phyloP scores from a whole-genome alignment of 2,113 vertebrate genomes.

The Calidris pugnax region DNA sequence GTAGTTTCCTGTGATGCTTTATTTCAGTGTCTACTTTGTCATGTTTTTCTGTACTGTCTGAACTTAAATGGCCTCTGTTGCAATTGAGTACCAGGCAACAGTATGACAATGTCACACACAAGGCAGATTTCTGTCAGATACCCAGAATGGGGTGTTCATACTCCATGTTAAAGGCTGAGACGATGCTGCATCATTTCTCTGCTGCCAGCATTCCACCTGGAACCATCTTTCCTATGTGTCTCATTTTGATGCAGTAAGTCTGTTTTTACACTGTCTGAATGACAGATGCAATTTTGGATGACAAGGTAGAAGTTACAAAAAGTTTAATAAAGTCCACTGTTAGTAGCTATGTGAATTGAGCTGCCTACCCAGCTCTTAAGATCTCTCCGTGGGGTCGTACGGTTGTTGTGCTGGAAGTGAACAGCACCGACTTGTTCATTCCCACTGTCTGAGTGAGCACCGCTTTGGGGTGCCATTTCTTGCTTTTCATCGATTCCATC shows the following conservation, averaged over 20 bases:
- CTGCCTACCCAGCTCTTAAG: not conserved
- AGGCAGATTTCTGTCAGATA: not conserved
- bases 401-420: not conserved
- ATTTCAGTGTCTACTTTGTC: not conserved
- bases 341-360: not conserved
- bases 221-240: not conserved
- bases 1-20: not conserved
- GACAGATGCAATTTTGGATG: not conserved
- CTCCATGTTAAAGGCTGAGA: not conserved
- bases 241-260: not conserved
- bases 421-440: not conserved
- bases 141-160: not conserved
- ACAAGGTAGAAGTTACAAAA: not conserved
- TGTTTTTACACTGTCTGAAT: not conserved
- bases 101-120: not conserved
- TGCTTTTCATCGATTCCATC: not conserved
- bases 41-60: not conserved
- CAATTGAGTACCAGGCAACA: not conserved
- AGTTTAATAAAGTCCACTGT: not conserved
- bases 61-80: not conserved
- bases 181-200: not conserved
- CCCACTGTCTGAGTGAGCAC: not conserved
- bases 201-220: not conserved
- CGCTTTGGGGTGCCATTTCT: not conserved
- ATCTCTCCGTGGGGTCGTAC: too few species aligned